Percentiles rank a stretch among this genome's conserved stretches.
These are phyloP conservation scores for Hydroisotoma schaefferi DNA, from an alignment of 2,888 invertebrate genomes.

Conservation along the genomic window DNA sequence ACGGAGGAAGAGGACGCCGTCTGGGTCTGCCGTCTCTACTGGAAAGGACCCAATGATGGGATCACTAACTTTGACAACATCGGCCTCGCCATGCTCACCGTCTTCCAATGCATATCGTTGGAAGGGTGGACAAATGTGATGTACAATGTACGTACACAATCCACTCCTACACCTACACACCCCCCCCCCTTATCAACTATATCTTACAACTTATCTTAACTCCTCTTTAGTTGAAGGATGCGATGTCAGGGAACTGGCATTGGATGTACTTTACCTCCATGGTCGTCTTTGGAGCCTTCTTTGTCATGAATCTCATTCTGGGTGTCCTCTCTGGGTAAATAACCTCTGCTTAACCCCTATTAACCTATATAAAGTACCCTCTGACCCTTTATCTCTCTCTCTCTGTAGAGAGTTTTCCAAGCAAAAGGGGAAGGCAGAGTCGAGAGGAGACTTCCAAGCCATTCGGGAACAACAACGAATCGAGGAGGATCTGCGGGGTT, in stretches of 20 bases:
- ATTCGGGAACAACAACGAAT: constrained; percentile 61
- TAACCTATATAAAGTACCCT: not conserved
- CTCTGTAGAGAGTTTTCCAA: constrained; percentile 60
- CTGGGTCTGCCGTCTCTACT: constrained; percentile 50
- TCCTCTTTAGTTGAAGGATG: constrained; percentile 56
- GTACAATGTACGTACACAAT: constrained; percentile 54
- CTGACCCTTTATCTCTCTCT: constrained; percentile 13
- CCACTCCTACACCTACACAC: no score
- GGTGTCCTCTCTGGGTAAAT: constrained; percentile 62
- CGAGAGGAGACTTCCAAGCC: constrained; percentile 61
- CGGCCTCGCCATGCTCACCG: constrained; percentile 63
- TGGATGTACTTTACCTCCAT: constrained; percentile 63
- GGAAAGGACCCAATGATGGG: constrained; percentile 57
- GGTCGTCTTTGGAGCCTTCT: constrained; percentile 63
- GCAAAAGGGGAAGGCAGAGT: constrained; percentile 62
- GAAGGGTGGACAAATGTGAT: constrained; percentile 63
- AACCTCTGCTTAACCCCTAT: not conserved
- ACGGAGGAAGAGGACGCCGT: constrained; percentile 20
- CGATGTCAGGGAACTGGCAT: constrained; percentile 57
- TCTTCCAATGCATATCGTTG: constrained; percentile 62
- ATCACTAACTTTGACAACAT: constrained; percentile 65
- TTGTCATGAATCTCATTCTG: constrained; percentile 63
- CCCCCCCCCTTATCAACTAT: no score
- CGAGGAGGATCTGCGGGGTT: constrained; percentile 61
- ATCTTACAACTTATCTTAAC: not conserved